Percentiles rank a stretch among this genome's conserved stretches.
These are phyloP conservation scores for Odocoileus hemionus DNA, from an alignment of 2,113 vertebrate species.

Conservation along the genomic window DNA sequence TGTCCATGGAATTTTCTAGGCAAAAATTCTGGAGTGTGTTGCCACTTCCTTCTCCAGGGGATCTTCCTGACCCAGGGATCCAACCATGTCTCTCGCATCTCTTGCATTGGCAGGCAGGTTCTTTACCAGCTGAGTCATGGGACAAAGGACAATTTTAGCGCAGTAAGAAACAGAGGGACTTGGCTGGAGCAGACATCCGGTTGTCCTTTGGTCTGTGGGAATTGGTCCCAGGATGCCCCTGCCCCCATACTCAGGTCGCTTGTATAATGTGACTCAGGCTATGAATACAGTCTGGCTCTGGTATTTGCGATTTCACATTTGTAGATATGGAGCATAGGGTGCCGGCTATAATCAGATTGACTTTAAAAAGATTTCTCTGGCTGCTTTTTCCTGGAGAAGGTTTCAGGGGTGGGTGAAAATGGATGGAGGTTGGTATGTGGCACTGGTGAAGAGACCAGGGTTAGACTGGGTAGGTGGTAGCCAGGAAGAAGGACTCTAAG, in stretches of 20 bases:
- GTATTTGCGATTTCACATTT: background rate
- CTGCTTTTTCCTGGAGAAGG: background rate
- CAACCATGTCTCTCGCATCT: background rate
- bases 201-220: background rate
- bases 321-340: background rate
- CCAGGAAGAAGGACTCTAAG: background rate
- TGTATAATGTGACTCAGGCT: background rate
- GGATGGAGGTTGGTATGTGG: background rate
- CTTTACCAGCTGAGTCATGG: background rate
- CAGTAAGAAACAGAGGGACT: background rate
- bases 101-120: background rate
- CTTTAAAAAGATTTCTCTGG: background rate
- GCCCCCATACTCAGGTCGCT: background rate
- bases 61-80: background rate
- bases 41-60: background rate
- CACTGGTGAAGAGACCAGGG: rapidly evolving
- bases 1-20: background rate
- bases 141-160: background rate
- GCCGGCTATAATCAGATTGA: background rate
- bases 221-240: background rate
- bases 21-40: background rate
- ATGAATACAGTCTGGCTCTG: background rate
- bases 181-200: background rate
- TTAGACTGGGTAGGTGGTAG: background rate
- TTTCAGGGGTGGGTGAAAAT: background rate